Evolutionary conservation across 2,113 vertebrate genomes (phyloP).

Genomic region (Nibea albiflora): DNA sequence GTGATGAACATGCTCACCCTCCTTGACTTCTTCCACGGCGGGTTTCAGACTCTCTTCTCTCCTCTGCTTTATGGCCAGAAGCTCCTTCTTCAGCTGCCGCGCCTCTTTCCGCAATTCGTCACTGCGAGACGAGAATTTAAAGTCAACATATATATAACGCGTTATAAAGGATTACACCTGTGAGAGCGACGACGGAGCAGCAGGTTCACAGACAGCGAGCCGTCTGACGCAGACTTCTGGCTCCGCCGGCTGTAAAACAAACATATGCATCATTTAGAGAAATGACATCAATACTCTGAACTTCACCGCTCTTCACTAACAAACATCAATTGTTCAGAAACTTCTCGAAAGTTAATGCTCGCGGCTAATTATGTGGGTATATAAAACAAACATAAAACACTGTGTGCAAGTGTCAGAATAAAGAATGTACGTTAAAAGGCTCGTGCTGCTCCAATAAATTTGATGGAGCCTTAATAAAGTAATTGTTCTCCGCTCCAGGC

Average conservation of each 20-base stretch:
- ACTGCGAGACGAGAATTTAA: slow-evolving; percentile 79
- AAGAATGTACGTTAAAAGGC: slow-evolving; percentile 63
- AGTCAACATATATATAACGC: not conserved
- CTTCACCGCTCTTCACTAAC: slow-evolving; percentile 18
- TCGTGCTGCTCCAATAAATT: slow-evolving; percentile 62
- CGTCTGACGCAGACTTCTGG: slow-evolving; percentile 7
- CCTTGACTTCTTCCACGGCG: slow-evolving; percentile 77
- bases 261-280: not conserved
- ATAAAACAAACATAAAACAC: slow-evolving; percentile 56
- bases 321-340: slow-evolving; percentile 39
- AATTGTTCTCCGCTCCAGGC: slow-evolving; percentile 48
- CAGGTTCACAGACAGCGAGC: not conserved
- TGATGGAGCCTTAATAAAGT: slow-evolving; percentile 67
- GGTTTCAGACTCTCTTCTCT: slow-evolving; percentile 85
- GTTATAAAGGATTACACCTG: slow-evolving; percentile 12
- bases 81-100: slow-evolving; percentile 93
- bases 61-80: slow-evolving; percentile 92
- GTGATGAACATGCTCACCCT: slow-evolving; percentile 75
- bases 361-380: slow-evolving; percentile 21
- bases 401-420: slow-evolving; percentile 50
- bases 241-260: not conserved
- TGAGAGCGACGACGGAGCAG: slow-evolving; percentile 1
- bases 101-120: slow-evolving; percentile 95
- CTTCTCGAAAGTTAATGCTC: slow-evolving; percentile 26
- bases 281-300: not conserved